Evolutionary conservation across 2,888 invertebrate species (phyloP).

Genomic region (Eremobia ochroleuca): DNA sequence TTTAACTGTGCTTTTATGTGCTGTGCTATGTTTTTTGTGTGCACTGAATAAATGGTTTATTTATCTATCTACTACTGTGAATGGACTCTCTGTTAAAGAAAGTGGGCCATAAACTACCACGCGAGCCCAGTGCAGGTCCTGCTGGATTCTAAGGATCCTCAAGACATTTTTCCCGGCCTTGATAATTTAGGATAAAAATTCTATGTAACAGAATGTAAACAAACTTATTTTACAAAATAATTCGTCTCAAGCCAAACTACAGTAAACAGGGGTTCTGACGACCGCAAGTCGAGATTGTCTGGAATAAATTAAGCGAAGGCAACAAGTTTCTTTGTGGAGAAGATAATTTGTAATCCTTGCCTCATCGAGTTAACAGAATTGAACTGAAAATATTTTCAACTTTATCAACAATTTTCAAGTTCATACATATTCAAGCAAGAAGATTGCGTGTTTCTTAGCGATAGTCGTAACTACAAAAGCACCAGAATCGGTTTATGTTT

Average conservation of each 20-base stretch:
- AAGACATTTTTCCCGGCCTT: neutral
- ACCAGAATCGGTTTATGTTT: neutral
- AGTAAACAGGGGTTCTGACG: constrained; percentile 9
- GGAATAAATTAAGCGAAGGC: constrained; percentile 44
- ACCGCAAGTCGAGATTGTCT: constrained; percentile 36
- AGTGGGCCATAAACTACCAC: neutral
- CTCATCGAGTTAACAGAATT: constrained; percentile 12
- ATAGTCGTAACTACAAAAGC: neutral
- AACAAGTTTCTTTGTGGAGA: constrained; percentile 45
- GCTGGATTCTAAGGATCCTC: neutral
- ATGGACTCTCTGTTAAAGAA: neutral
- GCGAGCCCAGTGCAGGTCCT: neutral
- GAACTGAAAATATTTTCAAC: constrained; percentile 17
- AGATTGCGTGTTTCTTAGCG: neutral
- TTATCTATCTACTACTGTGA: no score
- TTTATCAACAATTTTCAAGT: constrained; percentile 8
- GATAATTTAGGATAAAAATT: neutral
- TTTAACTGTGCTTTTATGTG: neutral
- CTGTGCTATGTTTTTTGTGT: neutral
- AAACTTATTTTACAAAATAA: constrained; percentile 30
- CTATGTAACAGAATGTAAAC: constrained; percentile 1
- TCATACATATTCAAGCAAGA: constrained; percentile 10
- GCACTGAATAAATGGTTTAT: neutral
- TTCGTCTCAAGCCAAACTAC: constrained; percentile 30
- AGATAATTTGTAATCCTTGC: constrained; percentile 30